Conservation (phyloP, 2,888 invertebrate species). For the Brachyopa scutellaris region DNA sequence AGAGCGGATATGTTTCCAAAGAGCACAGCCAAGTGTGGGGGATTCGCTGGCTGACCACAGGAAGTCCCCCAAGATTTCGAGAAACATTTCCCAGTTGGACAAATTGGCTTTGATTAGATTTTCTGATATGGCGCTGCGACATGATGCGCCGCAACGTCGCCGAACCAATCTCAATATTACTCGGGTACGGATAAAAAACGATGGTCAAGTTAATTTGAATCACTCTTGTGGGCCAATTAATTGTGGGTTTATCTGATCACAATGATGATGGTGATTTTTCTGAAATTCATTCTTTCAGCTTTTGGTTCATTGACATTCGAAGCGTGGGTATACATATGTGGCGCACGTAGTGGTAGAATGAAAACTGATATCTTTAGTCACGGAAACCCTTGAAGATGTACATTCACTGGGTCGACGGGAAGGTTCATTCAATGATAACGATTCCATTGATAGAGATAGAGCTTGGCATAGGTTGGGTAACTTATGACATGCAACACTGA, state of each 20-base stretch:
- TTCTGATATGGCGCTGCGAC: conserved; percentile 46
- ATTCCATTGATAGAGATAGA: conserved; percentile 33
- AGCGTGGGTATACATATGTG: neutral
- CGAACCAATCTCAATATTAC: conserved; percentile 4
- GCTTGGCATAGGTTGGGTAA: conserved; percentile 47
- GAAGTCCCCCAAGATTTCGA: conserved; percentile 45
- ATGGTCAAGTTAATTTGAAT: conserved; percentile 61
- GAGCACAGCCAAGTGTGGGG: no score
- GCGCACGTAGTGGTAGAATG: neutral
- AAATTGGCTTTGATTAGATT: conserved; percentile 64
- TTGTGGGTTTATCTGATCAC: conserved; percentile 45
- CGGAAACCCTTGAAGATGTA: conserved; percentile 41
- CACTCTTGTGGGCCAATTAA: conserved; percentile 59
- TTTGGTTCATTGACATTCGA: conserved; percentile 12
- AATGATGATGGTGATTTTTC: conserved; percentile 54
- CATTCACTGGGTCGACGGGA: no score
- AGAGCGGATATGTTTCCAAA: no score
- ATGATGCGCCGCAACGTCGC: conserved; percentile 17
- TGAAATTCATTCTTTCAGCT: conserved; percentile 10
- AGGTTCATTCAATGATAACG: conserved; percentile 50
- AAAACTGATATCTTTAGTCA: conserved; percentile 67
- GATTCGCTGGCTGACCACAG: conserved; percentile 33
- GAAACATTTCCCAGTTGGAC: conserved; percentile 33
- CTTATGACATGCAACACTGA: conserved; percentile 59
- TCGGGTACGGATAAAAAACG: no score